Evolutionary conservation across 2,113 vertebrate genomes (phyloP).

Genomic region (Petromus typicus): DNA sequence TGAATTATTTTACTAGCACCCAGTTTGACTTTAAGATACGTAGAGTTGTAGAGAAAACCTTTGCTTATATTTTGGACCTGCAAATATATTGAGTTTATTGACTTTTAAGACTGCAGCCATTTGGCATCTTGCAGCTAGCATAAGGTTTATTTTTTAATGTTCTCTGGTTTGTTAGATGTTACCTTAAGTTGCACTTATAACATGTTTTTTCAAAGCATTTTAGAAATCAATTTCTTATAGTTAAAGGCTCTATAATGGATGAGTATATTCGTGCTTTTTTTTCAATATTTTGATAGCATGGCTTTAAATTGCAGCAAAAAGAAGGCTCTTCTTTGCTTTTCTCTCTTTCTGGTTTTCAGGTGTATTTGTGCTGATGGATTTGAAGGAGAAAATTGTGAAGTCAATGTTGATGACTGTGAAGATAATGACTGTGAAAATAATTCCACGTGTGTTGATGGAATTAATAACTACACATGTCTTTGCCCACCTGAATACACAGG

Average conservation of each 20-base stretch:
- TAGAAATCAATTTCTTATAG: background rate
- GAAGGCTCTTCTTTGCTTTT: background rate
- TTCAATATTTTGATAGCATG: background rate
- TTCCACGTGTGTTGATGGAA: conserved; percentile 97
- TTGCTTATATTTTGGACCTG: background rate
- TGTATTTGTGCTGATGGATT: conserved; percentile 97
- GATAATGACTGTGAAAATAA: conserved; percentile 99
- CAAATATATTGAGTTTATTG: background rate
- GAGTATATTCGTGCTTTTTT: background rate
- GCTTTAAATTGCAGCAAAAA: conserved; percentile 5
- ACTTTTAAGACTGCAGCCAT: background rate
- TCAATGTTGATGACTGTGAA: conserved; percentile 98
- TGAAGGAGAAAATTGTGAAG: conserved; percentile 95
- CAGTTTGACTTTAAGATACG: background rate
- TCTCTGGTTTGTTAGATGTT: background rate
- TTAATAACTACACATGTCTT: conserved; percentile 99
- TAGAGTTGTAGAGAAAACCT: background rate
- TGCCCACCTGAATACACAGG: conserved; percentile 98
- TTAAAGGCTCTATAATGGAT: background rate
- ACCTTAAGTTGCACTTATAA: conserved; percentile 45
- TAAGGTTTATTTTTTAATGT: conserved; percentile 42
- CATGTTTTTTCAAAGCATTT: conserved; percentile 45
- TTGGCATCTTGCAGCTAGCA: background rate
- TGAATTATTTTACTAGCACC: background rate
- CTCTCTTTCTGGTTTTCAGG: conserved; percentile 85